These are phyloP conservation scores for Serinus canaria DNA, from an alignment of 2,113 vertebrate species.

Conservation along the genomic window DNA sequence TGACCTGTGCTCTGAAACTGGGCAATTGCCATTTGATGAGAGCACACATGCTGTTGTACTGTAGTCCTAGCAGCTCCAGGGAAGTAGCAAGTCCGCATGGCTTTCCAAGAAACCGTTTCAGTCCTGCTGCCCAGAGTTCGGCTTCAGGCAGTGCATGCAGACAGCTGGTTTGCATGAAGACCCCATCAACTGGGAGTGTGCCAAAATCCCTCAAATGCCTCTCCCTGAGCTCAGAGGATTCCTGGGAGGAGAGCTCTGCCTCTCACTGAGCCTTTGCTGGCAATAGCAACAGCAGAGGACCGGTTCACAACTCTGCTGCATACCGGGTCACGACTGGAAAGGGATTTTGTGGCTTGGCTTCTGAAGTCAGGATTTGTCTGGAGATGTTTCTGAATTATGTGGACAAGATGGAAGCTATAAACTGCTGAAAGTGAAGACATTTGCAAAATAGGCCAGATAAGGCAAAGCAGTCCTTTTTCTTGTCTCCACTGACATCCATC, in stretches of 20 bases:
- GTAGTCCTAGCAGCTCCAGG: not conserved
- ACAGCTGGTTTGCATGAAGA: not conserved
- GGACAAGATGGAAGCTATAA: not conserved
- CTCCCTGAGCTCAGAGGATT: not conserved
- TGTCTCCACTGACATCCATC: not conserved
- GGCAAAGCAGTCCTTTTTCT: not conserved
- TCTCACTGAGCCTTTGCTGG: not conserved
- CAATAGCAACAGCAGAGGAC: not conserved
- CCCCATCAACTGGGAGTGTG: not conserved
- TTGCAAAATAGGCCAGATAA: not conserved
- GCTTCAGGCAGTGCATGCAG: not conserved
- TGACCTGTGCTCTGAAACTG: slow-evolving; percentile 2
- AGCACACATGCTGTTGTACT: not conserved
- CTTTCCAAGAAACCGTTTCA: not conserved
- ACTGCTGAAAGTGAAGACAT: not conserved
- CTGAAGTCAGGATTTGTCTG: not conserved
- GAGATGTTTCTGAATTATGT: not conserved
- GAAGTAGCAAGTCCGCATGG: not conserved
- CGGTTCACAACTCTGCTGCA: rapidly evolving
- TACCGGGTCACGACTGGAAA: not conserved
- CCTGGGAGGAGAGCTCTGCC: not conserved
- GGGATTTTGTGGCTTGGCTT: not conserved
- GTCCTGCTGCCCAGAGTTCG: not conserved
- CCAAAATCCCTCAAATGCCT: not conserved
- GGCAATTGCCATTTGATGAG: not conserved